phyloP scores from a whole-genome alignment of 2,888 invertebrate species.

The Tenthredo livida region DNA sequence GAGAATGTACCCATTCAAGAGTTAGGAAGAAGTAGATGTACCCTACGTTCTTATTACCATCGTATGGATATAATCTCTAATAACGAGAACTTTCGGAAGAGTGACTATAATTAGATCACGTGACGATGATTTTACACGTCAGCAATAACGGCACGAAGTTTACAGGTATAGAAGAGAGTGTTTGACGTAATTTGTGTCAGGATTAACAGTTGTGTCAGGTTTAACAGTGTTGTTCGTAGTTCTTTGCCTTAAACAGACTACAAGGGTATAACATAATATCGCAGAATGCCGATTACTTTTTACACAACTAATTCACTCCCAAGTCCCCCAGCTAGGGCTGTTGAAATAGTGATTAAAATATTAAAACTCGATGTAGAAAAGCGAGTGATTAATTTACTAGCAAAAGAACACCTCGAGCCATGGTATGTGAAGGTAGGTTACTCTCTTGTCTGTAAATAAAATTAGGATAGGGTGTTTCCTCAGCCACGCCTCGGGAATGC shows the following conservation, averaged over 20 bases:
- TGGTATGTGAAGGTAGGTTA: neutral
- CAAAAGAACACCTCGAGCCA: neutral
- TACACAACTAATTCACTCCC: neutral
- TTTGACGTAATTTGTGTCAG: neutral
- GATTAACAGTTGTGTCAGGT: neutral
- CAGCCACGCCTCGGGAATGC: too few species aligned
- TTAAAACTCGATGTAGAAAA: conserved; percentile 8
- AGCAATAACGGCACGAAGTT: neutral
- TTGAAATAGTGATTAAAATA: conserved; percentile 29
- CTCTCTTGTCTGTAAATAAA: too few species aligned
- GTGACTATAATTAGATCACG: neutral
- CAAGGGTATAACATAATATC: neutral
- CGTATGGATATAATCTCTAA: neutral
- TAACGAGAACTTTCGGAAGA: neutral
- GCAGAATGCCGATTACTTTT: conserved; percentile 6
- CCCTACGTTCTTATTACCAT: neutral
- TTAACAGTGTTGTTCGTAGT: neutral
- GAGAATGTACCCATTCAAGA: neutral
- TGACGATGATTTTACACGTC: neutral
- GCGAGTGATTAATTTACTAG: neutral
- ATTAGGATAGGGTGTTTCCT: neutral
- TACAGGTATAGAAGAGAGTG: neutral
- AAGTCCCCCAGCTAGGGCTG: conserved; percentile 6
- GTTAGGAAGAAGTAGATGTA: neutral
- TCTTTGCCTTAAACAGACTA: neutral